A percentile compares a stretch with the other conserved stretches of the same genome.
Evolutionary conservation across 2,113 vertebrate species (phyloP).

Genomic region (Astatotilapia flaviijosephi): DNA sequence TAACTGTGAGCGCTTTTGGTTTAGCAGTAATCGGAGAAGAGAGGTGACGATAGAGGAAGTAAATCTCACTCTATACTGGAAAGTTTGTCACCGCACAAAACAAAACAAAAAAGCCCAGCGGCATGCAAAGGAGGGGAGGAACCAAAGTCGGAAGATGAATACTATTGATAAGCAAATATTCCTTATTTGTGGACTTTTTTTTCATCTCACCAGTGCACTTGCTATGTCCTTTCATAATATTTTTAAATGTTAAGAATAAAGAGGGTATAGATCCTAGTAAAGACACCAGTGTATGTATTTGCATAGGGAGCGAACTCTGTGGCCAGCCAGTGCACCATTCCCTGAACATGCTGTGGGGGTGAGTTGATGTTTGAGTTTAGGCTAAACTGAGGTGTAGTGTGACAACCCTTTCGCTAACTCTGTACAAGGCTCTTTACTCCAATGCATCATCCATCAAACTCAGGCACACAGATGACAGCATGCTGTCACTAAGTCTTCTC

Average conservation of each 20-base stretch:
- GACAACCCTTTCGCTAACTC: background rate
- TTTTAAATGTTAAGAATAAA: background rate
- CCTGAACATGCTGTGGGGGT: background rate
- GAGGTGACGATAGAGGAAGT: background rate
- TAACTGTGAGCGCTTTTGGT: background rate
- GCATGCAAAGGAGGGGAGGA: background rate
- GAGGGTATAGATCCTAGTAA: background rate
- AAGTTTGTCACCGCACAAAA: background rate
- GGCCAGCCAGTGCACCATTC: background rate
- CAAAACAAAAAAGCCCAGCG: background rate
- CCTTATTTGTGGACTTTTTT: background rate
- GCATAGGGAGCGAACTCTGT: background rate
- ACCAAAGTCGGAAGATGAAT: background rate
- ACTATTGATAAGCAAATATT: background rate
- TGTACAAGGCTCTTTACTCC: background rate
- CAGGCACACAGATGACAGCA: background rate
- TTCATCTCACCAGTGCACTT: background rate
- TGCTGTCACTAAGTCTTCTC: background rate
- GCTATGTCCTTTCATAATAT: background rate
- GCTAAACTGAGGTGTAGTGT: background rate
- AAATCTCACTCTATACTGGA: background rate
- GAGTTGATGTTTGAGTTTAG: background rate
- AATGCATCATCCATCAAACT: background rate
- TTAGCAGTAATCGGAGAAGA: background rate
- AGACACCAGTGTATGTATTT: background rate